These are phyloP conservation scores for Halichoeres trimaculatus DNA, from an alignment of 2,113 vertebrate genomes.

Conservation along the genomic window DNA sequence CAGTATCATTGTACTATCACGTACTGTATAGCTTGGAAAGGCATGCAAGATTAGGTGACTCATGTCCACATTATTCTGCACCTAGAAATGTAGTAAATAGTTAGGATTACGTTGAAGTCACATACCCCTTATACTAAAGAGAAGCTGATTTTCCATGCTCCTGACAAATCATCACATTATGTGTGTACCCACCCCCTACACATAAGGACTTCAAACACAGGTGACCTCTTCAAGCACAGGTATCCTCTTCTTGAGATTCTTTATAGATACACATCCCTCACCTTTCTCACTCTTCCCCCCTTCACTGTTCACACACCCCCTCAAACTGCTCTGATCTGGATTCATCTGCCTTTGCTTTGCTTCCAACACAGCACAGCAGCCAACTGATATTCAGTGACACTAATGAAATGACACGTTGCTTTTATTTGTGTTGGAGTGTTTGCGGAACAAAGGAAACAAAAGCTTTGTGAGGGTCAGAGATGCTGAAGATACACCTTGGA, in stretches of 20 bases:
- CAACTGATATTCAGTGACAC: conserved; percentile 47
- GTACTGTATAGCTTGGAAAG: background rate
- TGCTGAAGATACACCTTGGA: conserved; percentile 15
- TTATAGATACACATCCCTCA: conserved; percentile 17
- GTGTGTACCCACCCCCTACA: background rate
- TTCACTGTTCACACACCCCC: conserved; percentile 46
- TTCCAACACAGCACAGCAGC: conserved; percentile 43
- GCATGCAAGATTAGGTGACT: conserved; percentile 11
- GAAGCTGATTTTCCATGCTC: background rate
- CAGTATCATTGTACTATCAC: background rate
- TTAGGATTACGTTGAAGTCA: background rate
- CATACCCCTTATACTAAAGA: background rate
- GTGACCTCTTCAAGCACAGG: too few species aligned
- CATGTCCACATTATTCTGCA: background rate
- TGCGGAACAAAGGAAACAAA: background rate
- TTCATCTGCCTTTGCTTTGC: conserved; percentile 74
- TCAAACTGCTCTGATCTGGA: conserved; percentile 80
- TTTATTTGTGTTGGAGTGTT: conserved; percentile 4
- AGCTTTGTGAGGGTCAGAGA: conserved; percentile 20
- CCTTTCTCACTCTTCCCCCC: conserved; percentile 12
- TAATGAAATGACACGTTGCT: conserved; percentile 27
- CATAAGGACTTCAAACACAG: background rate
- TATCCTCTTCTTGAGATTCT: conserved; percentile 16
- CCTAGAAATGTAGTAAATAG: background rate
- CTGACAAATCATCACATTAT: background rate